phyloP scores from a whole-genome alignment of 2,797 vertebrate species.

The Sebastolobus altivelis region DNA sequence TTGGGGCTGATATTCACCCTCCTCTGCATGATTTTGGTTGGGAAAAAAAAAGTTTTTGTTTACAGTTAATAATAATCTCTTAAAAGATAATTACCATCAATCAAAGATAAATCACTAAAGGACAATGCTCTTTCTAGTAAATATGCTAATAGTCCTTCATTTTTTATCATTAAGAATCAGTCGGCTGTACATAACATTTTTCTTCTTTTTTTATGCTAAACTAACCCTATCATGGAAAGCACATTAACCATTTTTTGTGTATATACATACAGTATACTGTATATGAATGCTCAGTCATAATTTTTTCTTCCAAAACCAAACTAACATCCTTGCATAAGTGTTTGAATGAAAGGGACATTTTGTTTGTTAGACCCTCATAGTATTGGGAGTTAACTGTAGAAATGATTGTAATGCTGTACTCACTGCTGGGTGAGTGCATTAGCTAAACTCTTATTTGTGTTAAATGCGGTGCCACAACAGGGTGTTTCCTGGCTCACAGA shows the following conservation, averaged over 20 bases:
- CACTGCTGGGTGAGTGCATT: constrained; percentile 54
- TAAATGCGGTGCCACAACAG: constrained; percentile 53
- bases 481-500: constrained; percentile 54
- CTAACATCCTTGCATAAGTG: not conserved
- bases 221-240: not conserved
- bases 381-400: not conserved
- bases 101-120: not conserved
- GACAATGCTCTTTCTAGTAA: not conserved
- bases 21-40: not conserved
- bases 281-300: not conserved
- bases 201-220: not conserved
- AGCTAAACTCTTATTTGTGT: constrained; percentile 63
- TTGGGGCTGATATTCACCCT: not conserved
- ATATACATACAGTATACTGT: not conserved
- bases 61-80: not conserved
- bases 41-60: not conserved
- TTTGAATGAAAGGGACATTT: not conserved
- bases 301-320: not conserved
- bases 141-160: not conserved
- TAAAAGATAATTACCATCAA: not conserved
- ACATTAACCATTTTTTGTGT: not conserved
- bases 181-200: not conserved
- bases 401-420: constrained; percentile 13
- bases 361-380: not conserved
- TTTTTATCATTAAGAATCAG: not conserved